A percentile compares a stretch with the other conserved stretches of the same genome.
These are phyloP conservation scores for Meloidogyne floridensis DNA, from an alignment of 1,140 invertebrate species.

Conservation along the genomic window DNA sequence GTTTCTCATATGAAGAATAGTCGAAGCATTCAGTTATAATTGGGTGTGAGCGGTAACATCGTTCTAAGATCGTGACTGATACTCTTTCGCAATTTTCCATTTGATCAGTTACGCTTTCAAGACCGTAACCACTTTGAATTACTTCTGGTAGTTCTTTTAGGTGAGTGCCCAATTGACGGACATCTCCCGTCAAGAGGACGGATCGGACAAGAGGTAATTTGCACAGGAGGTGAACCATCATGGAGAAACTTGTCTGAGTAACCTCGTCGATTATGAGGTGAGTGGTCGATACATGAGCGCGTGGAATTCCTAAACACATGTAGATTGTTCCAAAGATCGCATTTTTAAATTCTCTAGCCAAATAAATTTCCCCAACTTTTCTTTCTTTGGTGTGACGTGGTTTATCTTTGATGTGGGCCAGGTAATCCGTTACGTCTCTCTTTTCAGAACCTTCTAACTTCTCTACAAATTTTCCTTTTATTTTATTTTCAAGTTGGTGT, in stretches of 20 bases:
- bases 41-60: conserved; percentile 2
- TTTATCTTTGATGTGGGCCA: background rate
- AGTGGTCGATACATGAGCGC: background rate
- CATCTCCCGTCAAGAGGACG: background rate
- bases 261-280: background rate
- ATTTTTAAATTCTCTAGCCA: background rate
- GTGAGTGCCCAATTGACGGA: background rate
- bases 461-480: background rate
- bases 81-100: background rate
- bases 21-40: background rate
- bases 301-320: background rate
- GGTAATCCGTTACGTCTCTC: background rate
- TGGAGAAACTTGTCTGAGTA: background rate
- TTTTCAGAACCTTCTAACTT: background rate
- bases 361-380: background rate
- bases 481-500: background rate
- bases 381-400: background rate
- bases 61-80: background rate
- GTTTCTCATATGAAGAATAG: background rate
- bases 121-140: background rate
- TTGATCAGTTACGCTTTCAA: background rate
- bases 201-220: background rate
- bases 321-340: background rate
- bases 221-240: background rate
- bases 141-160: background rate